Conservation (phyloP, 1,140 invertebrate species). For the Cryptotermes secundus region DNA sequence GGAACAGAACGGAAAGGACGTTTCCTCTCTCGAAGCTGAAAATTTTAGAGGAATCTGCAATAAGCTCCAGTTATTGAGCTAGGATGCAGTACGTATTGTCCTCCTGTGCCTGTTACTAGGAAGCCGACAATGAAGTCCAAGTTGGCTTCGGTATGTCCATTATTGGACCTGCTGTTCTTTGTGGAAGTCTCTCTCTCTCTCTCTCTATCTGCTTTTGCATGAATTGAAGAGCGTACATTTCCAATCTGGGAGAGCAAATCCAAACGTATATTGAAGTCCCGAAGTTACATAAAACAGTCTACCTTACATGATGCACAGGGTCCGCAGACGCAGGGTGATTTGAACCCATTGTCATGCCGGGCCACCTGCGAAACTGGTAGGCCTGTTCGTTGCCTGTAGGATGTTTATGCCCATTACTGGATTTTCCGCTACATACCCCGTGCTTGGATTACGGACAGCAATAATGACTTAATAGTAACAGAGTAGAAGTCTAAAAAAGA, state of each 20-base stretch:
- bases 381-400: no score
- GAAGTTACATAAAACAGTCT: no score
- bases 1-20: neutral
- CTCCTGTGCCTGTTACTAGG: neutral
- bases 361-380: no score
- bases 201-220: neutral
- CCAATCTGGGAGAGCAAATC: neutral
- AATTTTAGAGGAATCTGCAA: neutral
- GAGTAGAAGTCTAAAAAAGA: no score
- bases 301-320: no score
- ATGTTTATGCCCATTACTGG: no score
- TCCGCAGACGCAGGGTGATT: no score
- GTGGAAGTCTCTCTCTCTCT: neutral
- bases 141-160: constrained; percentile 14
- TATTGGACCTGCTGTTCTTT: neutral
- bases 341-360: no score
- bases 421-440: no score
- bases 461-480: no score
- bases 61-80: neutral
- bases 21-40: neutral
- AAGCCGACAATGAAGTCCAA: neutral
- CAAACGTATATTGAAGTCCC: no score
- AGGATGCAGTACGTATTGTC: neutral
- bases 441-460: no score
- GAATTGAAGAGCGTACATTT: neutral